Evolutionary conservation across 2,113 vertebrate genomes (phyloP), one percentile per base, ranked within the genome.

Genomic region (Macroglossus sobrinus): DNA sequence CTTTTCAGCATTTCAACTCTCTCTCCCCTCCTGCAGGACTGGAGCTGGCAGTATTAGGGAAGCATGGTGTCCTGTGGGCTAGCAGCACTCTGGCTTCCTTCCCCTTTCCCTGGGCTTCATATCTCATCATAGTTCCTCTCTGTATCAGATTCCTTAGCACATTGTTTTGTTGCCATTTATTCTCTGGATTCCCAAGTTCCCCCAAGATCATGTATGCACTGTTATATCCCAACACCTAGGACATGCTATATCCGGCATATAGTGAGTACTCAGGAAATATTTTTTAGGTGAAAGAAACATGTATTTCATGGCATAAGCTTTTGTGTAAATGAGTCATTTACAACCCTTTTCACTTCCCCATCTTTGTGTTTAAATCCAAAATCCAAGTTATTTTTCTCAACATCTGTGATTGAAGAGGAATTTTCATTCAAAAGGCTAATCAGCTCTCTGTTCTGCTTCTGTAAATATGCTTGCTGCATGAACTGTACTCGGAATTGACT

Each of bases 71-170:
- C 11, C 21, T 40, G 7, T 86, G 30, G n/a, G 55, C 33, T 7
- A 47, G 43, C 10, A 57, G n/a, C 26, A 71, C 33, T 10, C 84
- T 64, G 50, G 14, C n/a, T 96, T 72, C 63, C 38, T 64, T n/a
- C 7, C 64, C n/a, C 21, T 88, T 90, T 57, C 72, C 14, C 40
- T 84, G 26, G 69, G 50, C 22, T 84, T 85, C 43, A 26, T 13
- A 79, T 95, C 53, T 90, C 35, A 43, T 76, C 16, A 35, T 40
- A 86, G 24, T 93, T 93, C 16, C 80, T 92, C 76, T 82, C 59
- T 79, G 63, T 63, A 55, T 93, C 64, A 92, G 86, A 94, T 94
- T 92, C 84, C 64, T 92, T 94, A 92, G 55, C 66, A 84, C 22
- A 76, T 81, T 93, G 61, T 81, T 93, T 79, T 80, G 38, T 78